phyloP scores from a whole-genome alignment of 2,113 vertebrate species.

The Zeus faber region DNA sequence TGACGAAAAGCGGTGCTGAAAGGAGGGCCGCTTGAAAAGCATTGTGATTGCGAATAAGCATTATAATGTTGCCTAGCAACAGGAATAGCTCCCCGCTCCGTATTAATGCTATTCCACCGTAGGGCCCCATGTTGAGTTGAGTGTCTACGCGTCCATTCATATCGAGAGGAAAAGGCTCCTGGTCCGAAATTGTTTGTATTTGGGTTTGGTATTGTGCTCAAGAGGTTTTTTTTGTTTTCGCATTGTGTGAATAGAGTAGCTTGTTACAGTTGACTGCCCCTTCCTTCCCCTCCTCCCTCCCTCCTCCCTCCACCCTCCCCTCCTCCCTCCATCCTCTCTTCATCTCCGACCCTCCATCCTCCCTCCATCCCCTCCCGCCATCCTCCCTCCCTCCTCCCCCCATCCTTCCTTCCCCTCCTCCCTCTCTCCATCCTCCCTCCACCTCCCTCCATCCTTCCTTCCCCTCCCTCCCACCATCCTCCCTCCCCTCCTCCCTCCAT shows the following conservation, averaged over 20 bases:
- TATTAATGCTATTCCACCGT: not conserved
- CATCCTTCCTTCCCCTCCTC: not conserved
- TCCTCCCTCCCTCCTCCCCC: not conserved
- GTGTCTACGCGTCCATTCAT: slow-evolving; percentile 6
- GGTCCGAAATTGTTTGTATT: too few species aligned
- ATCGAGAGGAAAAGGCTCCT: not conserved
- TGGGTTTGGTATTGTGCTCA: too few species aligned
- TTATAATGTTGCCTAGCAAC: not conserved
- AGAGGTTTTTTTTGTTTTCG: slow-evolving; percentile 8
- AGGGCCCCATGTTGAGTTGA: not conserved
- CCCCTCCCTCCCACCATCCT: not conserved
- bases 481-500: slow-evolving; percentile 4
- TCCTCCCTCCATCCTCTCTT: not conserved
- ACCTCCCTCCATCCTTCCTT: not conserved
- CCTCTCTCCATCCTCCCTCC: not conserved
- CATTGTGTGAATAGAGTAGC: slow-evolving; percentile 15
- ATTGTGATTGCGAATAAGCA: not conserved
- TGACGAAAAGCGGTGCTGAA: too few species aligned
- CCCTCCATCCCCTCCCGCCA: slow-evolving; percentile 3
- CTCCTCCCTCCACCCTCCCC: not conserved
- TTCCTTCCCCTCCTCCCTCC: slow-evolving; percentile 8
- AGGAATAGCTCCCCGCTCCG: not conserved
- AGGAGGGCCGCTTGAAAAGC: too few species aligned
- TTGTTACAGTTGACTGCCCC: slow-evolving; percentile 30
- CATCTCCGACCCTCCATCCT: too few species aligned